Evolutionary conservation across 2,113 vertebrate species (phyloP), one percentile per base, ranked within the genome.

Genomic region (Halcyon malimbica): DNA sequence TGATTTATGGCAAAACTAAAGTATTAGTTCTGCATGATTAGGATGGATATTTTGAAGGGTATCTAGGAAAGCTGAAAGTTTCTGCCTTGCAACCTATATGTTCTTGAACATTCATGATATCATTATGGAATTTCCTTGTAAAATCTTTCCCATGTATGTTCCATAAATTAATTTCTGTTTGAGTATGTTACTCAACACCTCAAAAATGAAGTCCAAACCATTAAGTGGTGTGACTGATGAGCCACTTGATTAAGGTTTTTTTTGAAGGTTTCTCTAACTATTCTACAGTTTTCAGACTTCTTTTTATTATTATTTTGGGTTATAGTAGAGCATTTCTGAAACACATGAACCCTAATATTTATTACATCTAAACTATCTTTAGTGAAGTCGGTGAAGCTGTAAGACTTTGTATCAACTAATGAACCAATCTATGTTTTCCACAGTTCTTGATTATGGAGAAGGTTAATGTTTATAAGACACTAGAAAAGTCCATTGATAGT

Each of bases 141-240:
- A 48, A 64, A 35, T 3, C 33, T 75, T 71, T 44, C 10, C 9
- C 3, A 42, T 19, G 3, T 53, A 54, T 68, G 0, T 78, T 67
- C 19, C 7, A 23, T 75, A 39, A 12, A 0, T 29, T 69, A 16
- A 54, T 64, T 75, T 75, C 19, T 74, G 7, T 69, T 69, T 74
- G 12, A 60, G 3, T 37, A 21, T 46, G 20, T 86, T 79, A 35
- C 16, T 15, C 1, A 5, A 44, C 29, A 33, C 0, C 23, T 71
- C 31, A 26, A 63, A 64, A 20, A 48, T 24, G 1, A 75, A 37
- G 5, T 46, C 16, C 11, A 46, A 50, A n/a, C 3, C 0, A 0
- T 33, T 69, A 28, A 23, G 5, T 44, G 75, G 2, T 46, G 5
- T 33, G 37, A 33, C 3, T 1, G 3, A 18, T 37, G 16, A 8